These are phyloP conservation scores for Aleadryas rufinucha DNA, from an alignment of 2,113 vertebrate species.

Conservation along the genomic window DNA sequence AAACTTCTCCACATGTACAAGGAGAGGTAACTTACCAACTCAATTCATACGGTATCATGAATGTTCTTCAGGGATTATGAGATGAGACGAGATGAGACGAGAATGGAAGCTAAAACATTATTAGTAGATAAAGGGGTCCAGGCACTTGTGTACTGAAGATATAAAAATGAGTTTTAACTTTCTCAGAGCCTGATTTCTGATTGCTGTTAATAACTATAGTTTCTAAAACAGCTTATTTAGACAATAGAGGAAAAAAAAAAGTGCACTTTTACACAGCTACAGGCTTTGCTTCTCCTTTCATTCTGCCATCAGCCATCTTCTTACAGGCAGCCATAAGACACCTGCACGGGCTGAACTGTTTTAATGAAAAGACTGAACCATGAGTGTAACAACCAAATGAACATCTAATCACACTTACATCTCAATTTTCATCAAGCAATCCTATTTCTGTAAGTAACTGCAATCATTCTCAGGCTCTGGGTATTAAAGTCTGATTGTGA, in stretches of 20 bases:
- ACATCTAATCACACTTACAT: not conserved
- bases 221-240: not conserved
- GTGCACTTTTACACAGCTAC: not conserved
- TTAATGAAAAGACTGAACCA: not conserved
- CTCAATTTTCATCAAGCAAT: not conserved
- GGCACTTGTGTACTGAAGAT: not conserved
- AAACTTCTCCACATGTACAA: not conserved
- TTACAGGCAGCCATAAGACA: not conserved
- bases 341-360: not conserved
- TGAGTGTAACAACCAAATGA: not conserved
- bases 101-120: not conserved
- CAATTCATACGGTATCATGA: not conserved
- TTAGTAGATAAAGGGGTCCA: not conserved
- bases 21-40: conserved; percentile 42
- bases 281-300: not conserved
- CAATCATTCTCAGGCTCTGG: not conserved
- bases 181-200: not conserved
- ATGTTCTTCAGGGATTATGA: not conserved
- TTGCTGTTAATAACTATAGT: not conserved
- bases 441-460: not conserved
- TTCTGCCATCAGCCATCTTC: not conserved
- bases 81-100: not conserved
- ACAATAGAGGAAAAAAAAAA: not conserved
- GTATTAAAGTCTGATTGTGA: not conserved
- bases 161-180: not conserved